These are phyloP conservation scores for Forbesichthys papilliferus DNA, from an alignment of 2,113 vertebrate species.

Conservation along the genomic window DNA sequence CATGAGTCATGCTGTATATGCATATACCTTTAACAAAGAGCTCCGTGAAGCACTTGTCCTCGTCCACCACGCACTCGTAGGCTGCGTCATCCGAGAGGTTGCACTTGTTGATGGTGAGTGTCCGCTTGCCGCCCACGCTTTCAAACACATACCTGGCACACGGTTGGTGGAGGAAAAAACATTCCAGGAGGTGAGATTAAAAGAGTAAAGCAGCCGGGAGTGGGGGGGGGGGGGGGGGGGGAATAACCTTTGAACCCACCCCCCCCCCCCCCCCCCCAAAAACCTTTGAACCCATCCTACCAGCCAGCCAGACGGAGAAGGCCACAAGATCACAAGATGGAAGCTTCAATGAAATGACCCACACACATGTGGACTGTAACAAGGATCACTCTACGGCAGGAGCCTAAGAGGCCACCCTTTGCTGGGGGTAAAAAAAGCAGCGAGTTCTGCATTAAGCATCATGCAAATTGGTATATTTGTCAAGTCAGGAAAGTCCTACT, in stretches of 20 bases:
- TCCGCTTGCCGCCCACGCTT: constrained; percentile 84
- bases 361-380: constrained; percentile 17
- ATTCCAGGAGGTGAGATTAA: not conserved
- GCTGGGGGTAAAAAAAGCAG: too few relatives aligned
- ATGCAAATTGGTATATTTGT: too few relatives aligned
- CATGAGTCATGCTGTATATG: constrained; percentile 33
- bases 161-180: not conserved
- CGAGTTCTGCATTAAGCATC: too few relatives aligned
- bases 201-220: not conserved
- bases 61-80: constrained; percentile 84
- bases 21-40: constrained; percentile 86
- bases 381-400: constrained; percentile 4
- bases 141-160: constrained; percentile 85
- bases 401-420: constrained; percentile 8
- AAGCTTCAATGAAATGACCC: constrained; percentile 34
- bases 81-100: constrained; percentile 86
- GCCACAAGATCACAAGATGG: constrained; percentile 33
- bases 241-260: constrained; percentile 30
- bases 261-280: too few relatives aligned
- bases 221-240: not conserved
- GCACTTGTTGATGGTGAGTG: constrained; percentile 89
- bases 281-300: constrained; percentile 25
- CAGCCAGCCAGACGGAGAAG: constrained; percentile 8
- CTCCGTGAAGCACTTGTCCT: constrained; percentile 86
- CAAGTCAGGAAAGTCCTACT: too few relatives aligned